phyloP scores from a whole-genome alignment of 2,113 vertebrate genomes.

The Chauna torquata region DNA sequence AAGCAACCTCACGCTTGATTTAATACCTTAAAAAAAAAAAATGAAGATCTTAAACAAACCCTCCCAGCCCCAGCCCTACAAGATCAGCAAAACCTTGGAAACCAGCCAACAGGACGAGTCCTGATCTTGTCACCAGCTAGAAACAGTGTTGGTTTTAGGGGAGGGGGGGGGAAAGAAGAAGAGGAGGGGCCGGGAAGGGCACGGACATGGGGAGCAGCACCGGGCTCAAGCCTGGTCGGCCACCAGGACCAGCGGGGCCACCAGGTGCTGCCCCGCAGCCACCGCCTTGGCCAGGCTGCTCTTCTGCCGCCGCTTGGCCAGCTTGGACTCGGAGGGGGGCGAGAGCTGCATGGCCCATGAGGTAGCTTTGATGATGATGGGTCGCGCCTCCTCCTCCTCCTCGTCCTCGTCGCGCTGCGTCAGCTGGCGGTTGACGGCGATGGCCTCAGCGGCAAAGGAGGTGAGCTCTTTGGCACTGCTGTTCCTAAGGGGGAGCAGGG shows the following conservation, averaged over 20 bases:
- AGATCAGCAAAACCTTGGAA: conserved; percentile 79
- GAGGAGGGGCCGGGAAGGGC: background rate
- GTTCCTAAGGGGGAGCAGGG: conserved; percentile 75
- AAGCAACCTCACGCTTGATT: conserved; percentile 48
- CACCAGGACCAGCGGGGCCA: conserved; percentile 89
- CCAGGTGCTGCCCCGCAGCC: conserved; percentile 80
- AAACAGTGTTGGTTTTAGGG: background rate
- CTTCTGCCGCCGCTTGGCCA: conserved; percentile 90
- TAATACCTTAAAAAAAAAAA: conserved; percentile 26
- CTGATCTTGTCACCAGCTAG: conserved; percentile 60
- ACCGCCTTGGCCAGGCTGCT: conserved; percentile 82
- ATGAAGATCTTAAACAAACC: background rate
- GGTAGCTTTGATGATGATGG: conserved; percentile 86
- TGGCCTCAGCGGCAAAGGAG: conserved; percentile 92
- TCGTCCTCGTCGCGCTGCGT: conserved; percentile 88
- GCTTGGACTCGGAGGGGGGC: conserved; percentile 90
- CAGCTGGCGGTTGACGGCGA: conserved; percentile 95
- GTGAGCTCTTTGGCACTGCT: conserved; percentile 97
- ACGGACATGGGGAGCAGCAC: background rate
- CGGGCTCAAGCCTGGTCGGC: conserved; percentile 86
- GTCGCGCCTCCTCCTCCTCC: conserved; percentile 82
- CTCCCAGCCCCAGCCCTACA: conserved; percentile 68
- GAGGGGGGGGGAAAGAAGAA: background rate
- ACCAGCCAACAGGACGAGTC: conserved; percentile 62
- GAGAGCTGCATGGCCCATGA: conserved; percentile 91